phyloP scores from a whole-genome alignment of 2,113 vertebrate species.

The Coryphaenoides rupestris region DNA sequence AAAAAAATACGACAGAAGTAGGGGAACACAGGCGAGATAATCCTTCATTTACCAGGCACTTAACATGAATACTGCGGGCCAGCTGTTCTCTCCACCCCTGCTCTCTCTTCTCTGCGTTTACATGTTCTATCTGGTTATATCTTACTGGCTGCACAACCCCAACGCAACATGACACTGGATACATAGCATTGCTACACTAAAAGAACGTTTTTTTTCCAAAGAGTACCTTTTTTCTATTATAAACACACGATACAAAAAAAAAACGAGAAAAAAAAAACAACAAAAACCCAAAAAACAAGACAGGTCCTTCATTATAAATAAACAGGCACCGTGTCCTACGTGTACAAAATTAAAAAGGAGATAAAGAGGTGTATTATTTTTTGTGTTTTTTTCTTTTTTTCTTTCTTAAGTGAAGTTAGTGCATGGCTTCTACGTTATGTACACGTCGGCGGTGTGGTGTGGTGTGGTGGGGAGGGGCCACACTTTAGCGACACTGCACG shows the following conservation, averaged over 20 bases:
- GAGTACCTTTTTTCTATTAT: conserved; percentile 69
- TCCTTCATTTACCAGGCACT: conserved; percentile 98
- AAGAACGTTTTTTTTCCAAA: conserved; percentile 17
- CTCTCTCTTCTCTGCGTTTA: conserved; percentile 42
- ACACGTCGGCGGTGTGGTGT: conserved; percentile 50
- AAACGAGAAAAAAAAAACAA: too few species aligned
- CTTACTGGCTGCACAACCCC: conserved; percentile 43
- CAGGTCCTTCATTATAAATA: conserved; percentile 75
- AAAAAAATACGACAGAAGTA: conserved; percentile 44
- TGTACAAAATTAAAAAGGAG: conserved; percentile 57
- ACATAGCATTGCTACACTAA: conserved; percentile 41
- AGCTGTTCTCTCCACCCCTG: conserved; percentile 49
- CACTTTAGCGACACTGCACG: conserved; percentile 33
- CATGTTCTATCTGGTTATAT: conserved; percentile 30
- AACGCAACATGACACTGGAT: conserved; percentile 48
- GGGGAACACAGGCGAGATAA: conserved; percentile 62
- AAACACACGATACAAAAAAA: conserved; percentile 39
- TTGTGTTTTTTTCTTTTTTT: conserved; percentile 62
- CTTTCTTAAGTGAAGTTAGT: conserved; percentile 74
- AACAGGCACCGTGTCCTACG: conserved; percentile 68
- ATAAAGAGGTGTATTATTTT: conserved; percentile 55
- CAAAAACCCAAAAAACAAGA: too few species aligned
- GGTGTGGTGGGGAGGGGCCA: conserved; percentile 13
- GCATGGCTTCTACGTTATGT: conserved; percentile 72
- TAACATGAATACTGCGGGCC: conserved; percentile 62